Base-by-base conservation (phyloP, 2,888 invertebrate species). In the Hymenopus coronatus region DNA sequence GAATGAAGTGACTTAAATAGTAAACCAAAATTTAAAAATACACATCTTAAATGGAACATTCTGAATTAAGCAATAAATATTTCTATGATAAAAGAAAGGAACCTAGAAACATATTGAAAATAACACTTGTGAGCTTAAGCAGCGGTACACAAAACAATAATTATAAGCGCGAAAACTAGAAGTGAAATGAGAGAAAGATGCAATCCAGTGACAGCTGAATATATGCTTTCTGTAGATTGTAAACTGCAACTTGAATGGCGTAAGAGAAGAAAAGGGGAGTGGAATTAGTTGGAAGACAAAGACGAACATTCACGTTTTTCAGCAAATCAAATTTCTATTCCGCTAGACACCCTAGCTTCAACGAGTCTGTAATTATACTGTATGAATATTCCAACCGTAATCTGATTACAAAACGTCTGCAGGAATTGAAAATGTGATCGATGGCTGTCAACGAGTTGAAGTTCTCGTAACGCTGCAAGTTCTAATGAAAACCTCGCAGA, bases 331-430 rank as follows among this genome's bases (percentile, higher is more conserved):
- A 89, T 90, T 89, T 89, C 83, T 87, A 85, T 83, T 88, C 88
- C 85, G 84, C 90, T 89, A 89, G 89, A 89, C 87, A 87, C 82
- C 33, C 84, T 82, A 88, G 86, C 87, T 81, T 83, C 89, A 82
- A 89, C 88, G 84, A 90, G 89, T 89, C 88, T 86, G 84, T 90
- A 88, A 89, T 89, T 89, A 83, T 83, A 84, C 70, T 89, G 82
- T 89, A 90, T 90, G 90, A 90, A 90, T 90, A 90, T 90, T 90
- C 90, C 89, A 88, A 84, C 88, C 40, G 86, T 89, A 89, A 89
- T 89, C 88, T 89, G 90, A 89, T 90, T 90, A 90, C 54, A 87
- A 83, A 84, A 88, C 70, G n/a, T 84, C 82, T 87, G 28, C 88
- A 88, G 86, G 89, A 89, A 90, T 83, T 88, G 40, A 33, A 88